Conservation (phyloP, 2,797 vertebrate species). For the Bradypodion pumilum region DNA sequence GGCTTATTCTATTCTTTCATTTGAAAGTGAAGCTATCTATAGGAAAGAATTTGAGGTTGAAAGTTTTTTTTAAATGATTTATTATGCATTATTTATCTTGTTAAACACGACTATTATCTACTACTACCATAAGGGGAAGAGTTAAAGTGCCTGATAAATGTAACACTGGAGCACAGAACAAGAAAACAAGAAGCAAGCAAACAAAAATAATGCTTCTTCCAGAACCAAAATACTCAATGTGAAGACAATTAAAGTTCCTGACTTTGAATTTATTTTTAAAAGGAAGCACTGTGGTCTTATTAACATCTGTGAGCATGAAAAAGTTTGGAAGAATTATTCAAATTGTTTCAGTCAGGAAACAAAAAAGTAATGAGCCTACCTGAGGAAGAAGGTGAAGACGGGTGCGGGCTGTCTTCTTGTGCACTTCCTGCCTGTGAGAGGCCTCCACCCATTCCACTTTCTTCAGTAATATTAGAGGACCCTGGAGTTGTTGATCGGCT, state of each 20-base stretch:
- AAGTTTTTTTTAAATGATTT: no score
- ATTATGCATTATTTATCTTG: rapidly evolving
- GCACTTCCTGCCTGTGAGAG: conserved; percentile 96
- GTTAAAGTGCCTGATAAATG: neutral
- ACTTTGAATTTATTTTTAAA: neutral
- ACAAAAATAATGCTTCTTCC: conserved; percentile 21
- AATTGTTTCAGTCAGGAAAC: neutral
- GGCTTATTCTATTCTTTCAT: conserved; percentile 18
- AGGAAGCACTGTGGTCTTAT: neutral
- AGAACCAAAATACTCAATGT: neutral
- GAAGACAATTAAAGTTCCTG: neutral
- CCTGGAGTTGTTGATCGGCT: conserved; percentile 97
- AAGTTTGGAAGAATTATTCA: neutral
- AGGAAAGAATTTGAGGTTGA: neutral
- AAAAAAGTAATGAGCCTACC: conserved; percentile 78
- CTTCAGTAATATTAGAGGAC: conserved; percentile 97
- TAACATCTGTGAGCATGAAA: neutral
- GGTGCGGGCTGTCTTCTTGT: conserved; percentile 97
- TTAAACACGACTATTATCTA: neutral
- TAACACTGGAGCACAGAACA: conserved; percentile 8
- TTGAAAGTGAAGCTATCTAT: conserved; percentile 2
- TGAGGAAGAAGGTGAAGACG: conserved; percentile 95
- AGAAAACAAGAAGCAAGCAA: neutral
- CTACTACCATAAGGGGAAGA: neutral
- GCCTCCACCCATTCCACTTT: conserved; percentile 92